A percentile compares a stretch with the other conserved stretches of the same genome.
phyloP scores from a whole-genome alignment of 2,113 vertebrate genomes.

The Blennius ocellaris region DNA sequence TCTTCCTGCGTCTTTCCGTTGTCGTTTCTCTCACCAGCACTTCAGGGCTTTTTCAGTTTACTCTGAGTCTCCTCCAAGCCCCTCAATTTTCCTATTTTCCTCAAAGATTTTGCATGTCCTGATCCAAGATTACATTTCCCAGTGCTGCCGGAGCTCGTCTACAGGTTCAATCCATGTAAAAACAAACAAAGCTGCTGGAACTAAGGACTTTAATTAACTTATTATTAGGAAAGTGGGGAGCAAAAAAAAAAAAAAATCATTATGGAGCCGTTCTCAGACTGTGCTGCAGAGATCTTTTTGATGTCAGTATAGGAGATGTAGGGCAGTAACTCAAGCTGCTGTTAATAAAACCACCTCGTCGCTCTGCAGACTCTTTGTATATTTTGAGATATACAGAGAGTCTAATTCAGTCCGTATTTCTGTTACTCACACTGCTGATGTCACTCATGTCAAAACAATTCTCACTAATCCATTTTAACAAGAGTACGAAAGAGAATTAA shows the following conservation, averaged over 20 bases:
- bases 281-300: conserved; percentile 61
- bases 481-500: neutral
- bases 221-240: conserved; percentile 37
- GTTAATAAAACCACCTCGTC: conserved; percentile 61
- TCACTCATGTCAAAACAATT: conserved; percentile 46
- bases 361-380: conserved; percentile 60
- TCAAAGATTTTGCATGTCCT: conserved; percentile 19
- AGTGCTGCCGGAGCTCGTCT: conserved; percentile 47
- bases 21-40: conserved; percentile 56
- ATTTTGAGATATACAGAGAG: conserved; percentile 54
- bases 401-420: conserved; percentile 67
- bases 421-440: conserved; percentile 57
- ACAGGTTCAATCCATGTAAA: conserved; percentile 39
- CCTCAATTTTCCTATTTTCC: conserved; percentile 58
- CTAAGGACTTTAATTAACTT: conserved; percentile 31
- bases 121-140: conserved; percentile 46
- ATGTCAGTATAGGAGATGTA: conserved; percentile 52
- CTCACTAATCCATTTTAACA: conserved; percentile 21
- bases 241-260: conserved; percentile 59
- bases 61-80: conserved; percentile 37
- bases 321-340: conserved; percentile 67
- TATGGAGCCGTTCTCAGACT: conserved; percentile 21
- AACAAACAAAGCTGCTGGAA: conserved; percentile 49
- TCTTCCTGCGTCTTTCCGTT: conserved; percentile 74
- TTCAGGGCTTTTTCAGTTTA: conserved; percentile 45